Percentiles rank a stretch among this genome's conserved stretches.
These are phyloP conservation scores for Noturus placidus DNA, from an alignment of 2,113 vertebrate species.

Conservation along the genomic window DNA sequence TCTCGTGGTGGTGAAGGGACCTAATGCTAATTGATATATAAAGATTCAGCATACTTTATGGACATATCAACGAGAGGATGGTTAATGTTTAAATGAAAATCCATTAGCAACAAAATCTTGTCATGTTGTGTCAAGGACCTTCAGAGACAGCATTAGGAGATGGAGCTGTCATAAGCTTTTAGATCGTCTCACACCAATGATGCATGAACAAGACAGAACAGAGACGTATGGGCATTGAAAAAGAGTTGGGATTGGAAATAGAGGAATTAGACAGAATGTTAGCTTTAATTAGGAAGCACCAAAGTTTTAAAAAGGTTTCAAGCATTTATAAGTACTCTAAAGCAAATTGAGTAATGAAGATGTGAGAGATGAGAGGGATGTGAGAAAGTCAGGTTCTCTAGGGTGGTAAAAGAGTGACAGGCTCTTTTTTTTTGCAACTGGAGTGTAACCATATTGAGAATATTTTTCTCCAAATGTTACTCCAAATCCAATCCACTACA, in stretches of 20 bases:
- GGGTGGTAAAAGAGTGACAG: background rate
- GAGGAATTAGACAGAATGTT: background rate
- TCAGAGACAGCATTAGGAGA: conserved; percentile 42
- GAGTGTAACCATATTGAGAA: background rate
- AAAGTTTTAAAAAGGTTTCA: conserved; percentile 33
- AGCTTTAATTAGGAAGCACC: background rate
- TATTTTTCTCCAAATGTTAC: background rate
- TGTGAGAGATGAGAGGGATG: conserved; percentile 16
- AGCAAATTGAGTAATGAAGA: conserved; percentile 22
- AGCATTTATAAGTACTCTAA: conserved; percentile 14
- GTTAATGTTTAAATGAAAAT: background rate
- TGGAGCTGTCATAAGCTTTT: conserved; percentile 39
- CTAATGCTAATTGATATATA: background rate
- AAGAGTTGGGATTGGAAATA: background rate
- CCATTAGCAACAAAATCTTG: conserved; percentile 4
- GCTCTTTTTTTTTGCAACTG: background rate
- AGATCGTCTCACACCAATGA: conserved; percentile 39
- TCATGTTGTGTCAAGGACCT: conserved; percentile 41
- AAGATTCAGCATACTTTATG: background rate
- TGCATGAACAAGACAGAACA: conserved; percentile 23
- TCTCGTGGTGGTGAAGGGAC: background rate
- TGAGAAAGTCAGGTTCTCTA: background rate
- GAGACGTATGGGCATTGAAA: background rate
- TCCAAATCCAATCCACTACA: background rate
- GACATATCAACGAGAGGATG: background rate